These are phyloP conservation scores for Xestia c-nigrum DNA, from an alignment of 2,888 invertebrate species.

Conservation along the genomic window DNA sequence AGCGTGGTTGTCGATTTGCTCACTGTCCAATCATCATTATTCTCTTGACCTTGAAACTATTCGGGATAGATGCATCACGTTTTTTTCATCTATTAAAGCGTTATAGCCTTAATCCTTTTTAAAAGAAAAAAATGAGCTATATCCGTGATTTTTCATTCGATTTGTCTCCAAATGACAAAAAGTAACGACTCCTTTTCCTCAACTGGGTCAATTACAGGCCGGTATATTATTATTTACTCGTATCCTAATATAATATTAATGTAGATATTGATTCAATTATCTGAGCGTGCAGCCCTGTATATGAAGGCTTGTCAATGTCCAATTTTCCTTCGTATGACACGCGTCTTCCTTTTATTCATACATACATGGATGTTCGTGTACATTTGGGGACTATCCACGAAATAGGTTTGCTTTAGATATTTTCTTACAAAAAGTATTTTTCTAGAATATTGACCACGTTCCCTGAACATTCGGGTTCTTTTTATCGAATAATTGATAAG, in stretches of 20 bases:
- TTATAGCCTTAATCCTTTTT: not conserved
- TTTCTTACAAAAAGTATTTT: conserved; percentile 10
- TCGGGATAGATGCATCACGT: not conserved
- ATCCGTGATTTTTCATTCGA: not conserved
- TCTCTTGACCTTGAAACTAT: not conserved
- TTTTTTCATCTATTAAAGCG: not conserved
- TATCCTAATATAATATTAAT: conserved; percentile 1
- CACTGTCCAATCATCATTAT: not conserved
- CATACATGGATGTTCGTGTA: not conserved
- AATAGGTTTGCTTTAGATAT: not conserved
- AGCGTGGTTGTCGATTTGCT: no score
- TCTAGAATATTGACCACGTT: not conserved
- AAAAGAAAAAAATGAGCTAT: not conserved
- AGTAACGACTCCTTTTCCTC: not conserved
- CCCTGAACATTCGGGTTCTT: not conserved
- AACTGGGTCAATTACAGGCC: not conserved
- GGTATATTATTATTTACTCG: conserved; percentile 9
- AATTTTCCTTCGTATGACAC: conserved; percentile 18
- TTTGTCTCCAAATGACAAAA: not conserved
- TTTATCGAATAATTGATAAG: conserved; percentile 1
- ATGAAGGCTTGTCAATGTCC: conserved; percentile 31
- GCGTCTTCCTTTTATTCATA: conserved; percentile 5
- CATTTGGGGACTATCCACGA: not conserved
- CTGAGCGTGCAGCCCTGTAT: not conserved
- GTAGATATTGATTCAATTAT: conserved; percentile 32